phyloP scores from a whole-genome alignment of 2,113 vertebrate species.

The Parus major region DNA sequence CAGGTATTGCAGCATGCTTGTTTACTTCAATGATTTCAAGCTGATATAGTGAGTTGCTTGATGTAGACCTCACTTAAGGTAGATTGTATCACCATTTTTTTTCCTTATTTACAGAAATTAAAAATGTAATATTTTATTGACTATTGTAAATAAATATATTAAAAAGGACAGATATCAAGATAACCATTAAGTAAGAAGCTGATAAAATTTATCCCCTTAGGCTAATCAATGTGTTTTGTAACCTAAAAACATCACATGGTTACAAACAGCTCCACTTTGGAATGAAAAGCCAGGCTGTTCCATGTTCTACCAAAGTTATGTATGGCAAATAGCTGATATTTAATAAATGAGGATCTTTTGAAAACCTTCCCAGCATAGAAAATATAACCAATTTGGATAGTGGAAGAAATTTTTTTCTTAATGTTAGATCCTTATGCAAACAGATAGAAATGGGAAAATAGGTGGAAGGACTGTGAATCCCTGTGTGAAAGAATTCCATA shows the following conservation, averaged over 20 bases:
- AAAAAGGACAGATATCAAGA: background rate
- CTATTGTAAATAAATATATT: background rate
- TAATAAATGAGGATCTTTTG: background rate
- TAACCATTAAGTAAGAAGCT: background rate
- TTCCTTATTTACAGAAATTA: background rate
- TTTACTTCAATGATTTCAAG: background rate
- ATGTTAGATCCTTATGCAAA: background rate
- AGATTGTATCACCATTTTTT: background rate
- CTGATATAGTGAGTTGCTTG: background rate
- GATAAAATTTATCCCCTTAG: background rate
- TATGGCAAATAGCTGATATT: background rate
- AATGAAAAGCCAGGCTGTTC: background rate
- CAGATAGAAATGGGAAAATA: background rate
- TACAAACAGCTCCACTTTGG: background rate
- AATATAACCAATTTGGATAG: background rate
- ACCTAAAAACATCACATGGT: accelerated
- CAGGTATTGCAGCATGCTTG: background rate
- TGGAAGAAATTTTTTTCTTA: background rate
- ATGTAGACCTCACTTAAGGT: background rate
- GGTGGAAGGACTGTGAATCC: background rate
- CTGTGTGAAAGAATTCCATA: background rate
- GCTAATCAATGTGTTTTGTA: background rate
- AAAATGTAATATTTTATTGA: too few relatives aligned
- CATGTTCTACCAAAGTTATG: background rate
- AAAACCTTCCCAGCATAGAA: background rate